Percentiles rank a stretch among this genome's conserved stretches.
Evolutionary conservation across 2,888 invertebrate genomes (phyloP).

Genomic region (Eupithecia pulchellata): DNA sequence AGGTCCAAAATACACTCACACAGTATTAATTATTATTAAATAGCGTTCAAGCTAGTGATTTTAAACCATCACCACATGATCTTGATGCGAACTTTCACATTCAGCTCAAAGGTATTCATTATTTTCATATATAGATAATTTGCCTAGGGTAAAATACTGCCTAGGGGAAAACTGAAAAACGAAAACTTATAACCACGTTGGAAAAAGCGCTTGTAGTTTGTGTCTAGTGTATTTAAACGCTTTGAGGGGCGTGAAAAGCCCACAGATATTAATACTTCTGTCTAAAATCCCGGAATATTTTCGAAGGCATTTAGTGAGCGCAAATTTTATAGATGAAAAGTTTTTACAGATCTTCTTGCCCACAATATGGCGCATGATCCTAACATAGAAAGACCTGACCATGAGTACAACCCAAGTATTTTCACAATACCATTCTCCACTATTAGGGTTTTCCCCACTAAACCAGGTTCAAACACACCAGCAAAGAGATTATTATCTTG

Average conservation of each 20-base stretch:
- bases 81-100: background rate
- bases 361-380: background rate
- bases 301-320: background rate
- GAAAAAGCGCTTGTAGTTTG: background rate
- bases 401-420: background rate
- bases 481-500: background rate
- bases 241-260: no score
- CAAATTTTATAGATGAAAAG: background rate
- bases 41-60: constrained; percentile 52
- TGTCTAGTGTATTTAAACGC: background rate
- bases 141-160: no score
- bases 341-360: background rate
- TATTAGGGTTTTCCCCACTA: background rate
- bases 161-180: no score
- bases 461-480: background rate
- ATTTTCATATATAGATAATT: background rate
- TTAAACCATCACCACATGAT: constrained; percentile 1
- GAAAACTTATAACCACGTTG: background rate
- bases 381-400: no score
- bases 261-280: no score
- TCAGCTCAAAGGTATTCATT: background rate
- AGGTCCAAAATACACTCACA: constrained; percentile 47
- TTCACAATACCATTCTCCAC: background rate
- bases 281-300: background rate
- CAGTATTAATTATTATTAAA: constrained; percentile 50